Evolutionary conservation across 2,113 vertebrate species (phyloP).

Genomic region (Ceratotherium simum): DNA sequence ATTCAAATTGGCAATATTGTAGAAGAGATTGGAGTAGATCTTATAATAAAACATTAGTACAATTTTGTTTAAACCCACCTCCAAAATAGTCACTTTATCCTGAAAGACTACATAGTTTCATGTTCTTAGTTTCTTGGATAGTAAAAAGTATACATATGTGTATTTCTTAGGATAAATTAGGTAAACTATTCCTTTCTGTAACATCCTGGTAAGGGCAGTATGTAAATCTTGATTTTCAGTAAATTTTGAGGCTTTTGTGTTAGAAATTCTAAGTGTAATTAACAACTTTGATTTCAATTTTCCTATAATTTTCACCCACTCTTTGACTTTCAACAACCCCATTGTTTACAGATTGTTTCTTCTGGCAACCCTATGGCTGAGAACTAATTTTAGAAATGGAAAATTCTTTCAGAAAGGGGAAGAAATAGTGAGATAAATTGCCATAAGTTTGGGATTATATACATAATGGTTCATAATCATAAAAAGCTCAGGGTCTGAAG

Average conservation of each 20-base stretch:
- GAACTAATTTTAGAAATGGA: constrained; percentile 51
- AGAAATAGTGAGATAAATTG: constrained; percentile 40
- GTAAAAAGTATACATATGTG: constrained; percentile 24
- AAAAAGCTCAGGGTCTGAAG: constrained; percentile 69
- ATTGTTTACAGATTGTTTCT: constrained; percentile 45
- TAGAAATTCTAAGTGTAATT: constrained; percentile 49
- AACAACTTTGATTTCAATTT: constrained; percentile 61
- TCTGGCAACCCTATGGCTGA: not conserved
- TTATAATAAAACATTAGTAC: constrained; percentile 34
- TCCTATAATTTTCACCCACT: constrained; percentile 61
- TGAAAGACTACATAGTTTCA: constrained; percentile 3
- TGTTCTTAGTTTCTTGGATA: constrained; percentile 43
- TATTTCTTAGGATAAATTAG: constrained; percentile 3
- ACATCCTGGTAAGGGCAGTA: not conserved
- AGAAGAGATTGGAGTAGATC: not conserved
- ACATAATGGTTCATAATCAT: constrained; percentile 61
- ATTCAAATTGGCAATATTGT: constrained; percentile 28
- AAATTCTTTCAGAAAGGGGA: constrained; percentile 51
- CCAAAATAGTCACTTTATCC: constrained; percentile 14
- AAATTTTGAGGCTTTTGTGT: constrained; percentile 41
- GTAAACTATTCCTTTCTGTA: not conserved
- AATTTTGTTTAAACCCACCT: not conserved
- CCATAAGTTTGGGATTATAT: constrained; percentile 65
- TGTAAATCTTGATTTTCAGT: constrained; percentile 37
- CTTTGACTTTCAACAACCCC: constrained; percentile 32